phyloP scores from a whole-genome alignment of 1,140 invertebrate genomes.

The Laupala kohalensis region DNA sequence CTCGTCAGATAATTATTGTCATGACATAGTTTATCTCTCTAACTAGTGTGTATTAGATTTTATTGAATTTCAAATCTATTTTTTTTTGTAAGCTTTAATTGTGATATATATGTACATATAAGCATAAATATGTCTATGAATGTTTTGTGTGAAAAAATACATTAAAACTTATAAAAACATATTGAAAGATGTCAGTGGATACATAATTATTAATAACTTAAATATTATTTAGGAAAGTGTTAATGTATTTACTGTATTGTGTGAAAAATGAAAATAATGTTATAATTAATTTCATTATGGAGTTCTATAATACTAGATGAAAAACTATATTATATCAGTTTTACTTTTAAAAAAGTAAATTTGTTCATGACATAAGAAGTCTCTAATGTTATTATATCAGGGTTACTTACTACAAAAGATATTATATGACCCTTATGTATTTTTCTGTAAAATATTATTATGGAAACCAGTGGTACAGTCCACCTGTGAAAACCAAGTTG shows the following conservation, averaged over 20 bases:
- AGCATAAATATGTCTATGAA: neutral
- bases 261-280: neutral
- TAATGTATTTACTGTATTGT: neutral
- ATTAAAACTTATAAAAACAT: neutral
- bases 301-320: neutral
- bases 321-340: neutral
- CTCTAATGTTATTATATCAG: neutral
- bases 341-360: neutral
- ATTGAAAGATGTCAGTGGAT: neutral
- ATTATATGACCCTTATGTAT: neutral
- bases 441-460: neutral
- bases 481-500: neutral
- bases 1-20: no score
- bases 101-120: neutral
- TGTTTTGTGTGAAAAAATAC: neutral
- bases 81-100: neutral
- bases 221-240: neutral
- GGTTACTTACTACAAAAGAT: neutral
- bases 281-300: neutral
- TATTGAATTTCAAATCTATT: neutral
- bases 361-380: neutral
- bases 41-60: neutral
- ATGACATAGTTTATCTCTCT: neutral
- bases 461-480: neutral
- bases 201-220: neutral